Percentiles rank a stretch among this genome's conserved stretches.
These are phyloP conservation scores for Palloptera scutellata DNA, from an alignment of 2,888 invertebrate species.

Conservation along the genomic window DNA sequence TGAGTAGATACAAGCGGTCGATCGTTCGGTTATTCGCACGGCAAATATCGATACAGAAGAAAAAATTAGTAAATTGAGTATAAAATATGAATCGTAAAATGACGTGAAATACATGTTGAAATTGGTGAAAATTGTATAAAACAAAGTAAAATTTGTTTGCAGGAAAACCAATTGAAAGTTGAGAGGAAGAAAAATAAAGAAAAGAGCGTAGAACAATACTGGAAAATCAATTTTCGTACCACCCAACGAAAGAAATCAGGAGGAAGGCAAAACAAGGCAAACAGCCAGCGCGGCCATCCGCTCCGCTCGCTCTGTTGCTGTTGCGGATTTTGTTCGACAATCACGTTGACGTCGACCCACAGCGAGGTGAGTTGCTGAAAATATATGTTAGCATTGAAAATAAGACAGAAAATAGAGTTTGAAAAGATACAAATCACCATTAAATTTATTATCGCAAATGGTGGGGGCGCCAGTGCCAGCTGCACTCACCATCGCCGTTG, in stretches of 20 bases:
- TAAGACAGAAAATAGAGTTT: neutral
- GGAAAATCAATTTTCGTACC: slow-evolving; percentile 54
- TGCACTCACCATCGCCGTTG: neutral
- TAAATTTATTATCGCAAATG: neutral
- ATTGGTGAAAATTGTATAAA: slow-evolving; percentile 8
- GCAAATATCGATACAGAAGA: slow-evolving; percentile 51
- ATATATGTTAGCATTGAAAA: neutral
- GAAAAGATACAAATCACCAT: too few species aligned
- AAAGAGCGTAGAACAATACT: slow-evolving; percentile 35
- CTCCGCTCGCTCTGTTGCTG: slow-evolving; percentile 32
- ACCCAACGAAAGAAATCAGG: neutral
- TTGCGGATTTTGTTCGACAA: slow-evolving; percentile 49
- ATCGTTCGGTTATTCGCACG: slow-evolving; percentile 35
- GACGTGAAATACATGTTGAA: slow-evolving; percentile 5
- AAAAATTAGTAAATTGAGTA: slow-evolving; percentile 9
- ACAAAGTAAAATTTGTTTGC: slow-evolving; percentile 17
- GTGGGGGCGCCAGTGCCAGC: slow-evolving; percentile 5
- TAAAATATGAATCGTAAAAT: slow-evolving; percentile 7
- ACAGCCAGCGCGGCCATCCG: neutral
- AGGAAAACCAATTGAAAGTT: slow-evolving; percentile 11
- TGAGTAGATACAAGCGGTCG: slow-evolving; percentile 34
- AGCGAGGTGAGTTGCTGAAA: slow-evolving; percentile 16
- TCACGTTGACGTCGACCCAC: slow-evolving; percentile 46
- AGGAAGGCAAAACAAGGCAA: slow-evolving; percentile 32
- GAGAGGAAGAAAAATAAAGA: too few species aligned